Percentiles rank a stretch among this genome's conserved stretches.
Evolutionary conservation across 2,797 vertebrate genomes (phyloP).

Genomic region (Lepilemur ruficaudatus): DNA sequence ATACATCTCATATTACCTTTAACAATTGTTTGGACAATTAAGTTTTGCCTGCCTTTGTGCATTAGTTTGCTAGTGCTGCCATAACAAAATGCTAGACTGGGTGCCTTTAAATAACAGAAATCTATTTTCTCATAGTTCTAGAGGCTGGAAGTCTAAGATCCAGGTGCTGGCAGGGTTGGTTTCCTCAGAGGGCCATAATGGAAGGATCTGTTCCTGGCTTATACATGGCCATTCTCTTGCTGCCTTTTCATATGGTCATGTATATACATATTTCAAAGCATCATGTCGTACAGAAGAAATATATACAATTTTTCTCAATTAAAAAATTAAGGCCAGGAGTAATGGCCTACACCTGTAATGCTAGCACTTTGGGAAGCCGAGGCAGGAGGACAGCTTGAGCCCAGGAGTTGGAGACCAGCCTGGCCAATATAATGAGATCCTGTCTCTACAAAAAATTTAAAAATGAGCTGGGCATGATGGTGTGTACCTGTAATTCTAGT

Average conservation of each 20-base stretch:
- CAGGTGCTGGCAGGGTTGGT: neutral
- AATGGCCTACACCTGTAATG: neutral
- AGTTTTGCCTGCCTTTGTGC: neutral
- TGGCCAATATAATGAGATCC: neutral
- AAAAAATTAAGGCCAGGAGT: neutral
- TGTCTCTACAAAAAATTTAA: neutral
- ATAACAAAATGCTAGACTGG: neutral
- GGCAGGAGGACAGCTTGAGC: neutral
- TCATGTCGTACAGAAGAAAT: neutral
- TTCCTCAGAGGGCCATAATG: neutral
- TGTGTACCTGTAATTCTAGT: neutral
- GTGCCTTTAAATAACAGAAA: neutral
- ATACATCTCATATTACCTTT: neutral
- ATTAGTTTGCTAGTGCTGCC: neutral
- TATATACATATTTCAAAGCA: neutral
- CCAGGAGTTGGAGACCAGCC: neutral
- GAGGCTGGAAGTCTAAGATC: neutral
- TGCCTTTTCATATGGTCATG: neutral
- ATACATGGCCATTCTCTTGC: neutral
- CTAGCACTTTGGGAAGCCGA: neutral
- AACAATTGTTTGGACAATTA: neutral
- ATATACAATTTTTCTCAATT: neutral
- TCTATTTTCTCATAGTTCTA: neutral
- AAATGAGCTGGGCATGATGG: neutral
- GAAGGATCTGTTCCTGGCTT: neutral